Conservation (phyloP, 2,888 invertebrate species). For the Euspilapteryx auroguttella region DNA sequence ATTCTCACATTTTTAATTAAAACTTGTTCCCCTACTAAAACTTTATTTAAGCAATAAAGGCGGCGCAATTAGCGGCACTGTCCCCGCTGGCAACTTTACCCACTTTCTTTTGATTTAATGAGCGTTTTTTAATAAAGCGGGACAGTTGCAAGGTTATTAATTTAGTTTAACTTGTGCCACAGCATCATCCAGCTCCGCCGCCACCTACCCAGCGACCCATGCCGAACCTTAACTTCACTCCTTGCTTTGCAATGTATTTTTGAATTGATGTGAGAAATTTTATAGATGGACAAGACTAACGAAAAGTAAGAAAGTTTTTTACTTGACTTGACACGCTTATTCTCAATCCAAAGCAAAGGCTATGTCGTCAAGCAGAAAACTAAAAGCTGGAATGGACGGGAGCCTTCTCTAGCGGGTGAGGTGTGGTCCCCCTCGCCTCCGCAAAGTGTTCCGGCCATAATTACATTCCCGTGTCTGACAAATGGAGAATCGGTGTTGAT, state of each 20-base stretch:
- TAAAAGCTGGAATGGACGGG: constrained; percentile 56
- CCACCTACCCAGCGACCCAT: constrained; percentile 14
- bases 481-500: constrained; percentile 66
- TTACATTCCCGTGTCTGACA: constrained; percentile 65
- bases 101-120: constrained; percentile 58
- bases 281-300: too few relatives aligned
- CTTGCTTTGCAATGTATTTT: constrained; percentile 16
- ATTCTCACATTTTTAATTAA: constrained; percentile 63
- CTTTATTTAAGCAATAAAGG: constrained; percentile 63
- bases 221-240: background rate
- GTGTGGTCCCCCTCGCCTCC: too few relatives aligned
- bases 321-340: too few relatives aligned
- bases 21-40: constrained; percentile 60
- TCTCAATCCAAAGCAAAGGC: too few relatives aligned
- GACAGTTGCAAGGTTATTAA: constrained; percentile 58
- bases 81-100: constrained; percentile 60
- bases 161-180: constrained; percentile 57
- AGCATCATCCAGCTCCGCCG: constrained; percentile 17
- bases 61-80: constrained; percentile 59
- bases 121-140: constrained; percentile 60
- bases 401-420: too few relatives aligned
- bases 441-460: constrained; percentile 57
- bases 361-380: too few relatives aligned
- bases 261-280: too few relatives aligned
- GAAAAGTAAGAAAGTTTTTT: too few relatives aligned